Percentiles rank a stretch among this genome's conserved stretches.
phyloP scores from a whole-genome alignment of 2,888 invertebrate genomes.

The Tanytarsus gracilentus region DNA sequence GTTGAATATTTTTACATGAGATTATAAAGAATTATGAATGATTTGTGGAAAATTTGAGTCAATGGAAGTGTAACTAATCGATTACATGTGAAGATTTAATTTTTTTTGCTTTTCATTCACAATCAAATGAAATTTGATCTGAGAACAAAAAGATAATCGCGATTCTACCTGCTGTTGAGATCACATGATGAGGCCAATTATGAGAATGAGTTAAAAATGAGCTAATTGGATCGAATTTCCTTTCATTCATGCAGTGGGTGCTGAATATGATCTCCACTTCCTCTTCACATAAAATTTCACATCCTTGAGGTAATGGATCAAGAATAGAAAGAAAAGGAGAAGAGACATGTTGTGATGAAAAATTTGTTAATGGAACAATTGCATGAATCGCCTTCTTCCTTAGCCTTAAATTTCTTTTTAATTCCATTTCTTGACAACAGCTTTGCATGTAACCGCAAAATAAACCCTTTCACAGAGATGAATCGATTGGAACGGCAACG shows the following conservation, averaged over 20 bases:
- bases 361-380: too few relatives aligned
- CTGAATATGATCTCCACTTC: not conserved
- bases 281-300: not conserved
- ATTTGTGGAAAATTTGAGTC: not conserved
- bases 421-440: not conserved
- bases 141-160: not conserved
- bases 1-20: too few relatives aligned
- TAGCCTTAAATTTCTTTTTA: slow-evolving; percentile 12
- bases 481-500: slow-evolving; percentile 10
- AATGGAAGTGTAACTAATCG: too few relatives aligned
- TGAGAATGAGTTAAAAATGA: slow-evolving; percentile 16
- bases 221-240: slow-evolving; percentile 19
- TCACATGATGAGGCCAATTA: not conserved
- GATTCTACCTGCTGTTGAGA: not conserved
- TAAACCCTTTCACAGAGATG: not conserved
- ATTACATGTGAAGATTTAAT: too few relatives aligned
- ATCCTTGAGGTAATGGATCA: too few relatives aligned
- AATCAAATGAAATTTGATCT: not conserved
- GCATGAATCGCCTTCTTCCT: not conserved
- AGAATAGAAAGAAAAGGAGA: too few relatives aligned
- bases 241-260: not conserved
- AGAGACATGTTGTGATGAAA: too few relatives aligned
- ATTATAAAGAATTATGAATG: too few relatives aligned
- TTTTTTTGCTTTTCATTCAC: too few relatives aligned
- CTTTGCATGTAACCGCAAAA: not conserved